phyloP scores from a whole-genome alignment of 2,888 invertebrate genomes.

The Diarsia dahlii region DNA sequence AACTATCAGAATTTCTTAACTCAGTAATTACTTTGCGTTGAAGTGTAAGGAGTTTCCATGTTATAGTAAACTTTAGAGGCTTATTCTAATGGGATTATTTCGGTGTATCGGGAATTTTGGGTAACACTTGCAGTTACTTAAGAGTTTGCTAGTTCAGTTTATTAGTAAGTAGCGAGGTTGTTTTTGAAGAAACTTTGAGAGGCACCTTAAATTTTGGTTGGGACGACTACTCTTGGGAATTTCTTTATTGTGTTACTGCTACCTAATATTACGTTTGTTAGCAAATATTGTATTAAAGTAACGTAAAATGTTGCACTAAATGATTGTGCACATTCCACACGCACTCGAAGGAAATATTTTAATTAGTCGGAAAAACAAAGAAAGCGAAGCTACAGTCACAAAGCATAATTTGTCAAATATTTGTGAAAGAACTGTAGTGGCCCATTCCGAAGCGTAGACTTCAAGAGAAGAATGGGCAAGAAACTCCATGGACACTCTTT shows the following conservation, averaged over 20 bases:
- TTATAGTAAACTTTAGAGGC: conserved; percentile 56
- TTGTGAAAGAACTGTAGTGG: no score
- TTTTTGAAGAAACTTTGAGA: conserved; percentile 43
- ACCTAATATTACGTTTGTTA: background rate
- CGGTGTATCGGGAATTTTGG: conserved; percentile 57
- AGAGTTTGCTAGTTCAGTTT: conserved; percentile 48
- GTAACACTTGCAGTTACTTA: conserved; percentile 63
- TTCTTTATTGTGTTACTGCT: background rate
- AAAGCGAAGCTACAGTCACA: no score
- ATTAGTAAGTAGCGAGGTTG: conserved; percentile 34
- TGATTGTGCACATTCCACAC: background rate
- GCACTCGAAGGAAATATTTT: no score
- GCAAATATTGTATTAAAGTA: conserved; percentile 1
- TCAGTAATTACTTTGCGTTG: conserved; percentile 61
- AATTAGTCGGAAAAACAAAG: no score
- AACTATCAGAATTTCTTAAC: conserved; percentile 62
- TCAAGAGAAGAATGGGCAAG: no score
- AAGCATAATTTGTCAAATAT: no score
- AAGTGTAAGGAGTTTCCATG: conserved; percentile 49
- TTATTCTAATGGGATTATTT: conserved; percentile 66
- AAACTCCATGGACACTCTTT: no score
- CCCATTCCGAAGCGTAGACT: no score
- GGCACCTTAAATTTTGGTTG: background rate
- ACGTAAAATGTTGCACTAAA: background rate
- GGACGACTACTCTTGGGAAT: background rate